Evolutionary conservation across 1,140 invertebrate species (phyloP), one percentile per base, ranked within the genome.

Genomic region (Chironomus striatipennis): DNA sequence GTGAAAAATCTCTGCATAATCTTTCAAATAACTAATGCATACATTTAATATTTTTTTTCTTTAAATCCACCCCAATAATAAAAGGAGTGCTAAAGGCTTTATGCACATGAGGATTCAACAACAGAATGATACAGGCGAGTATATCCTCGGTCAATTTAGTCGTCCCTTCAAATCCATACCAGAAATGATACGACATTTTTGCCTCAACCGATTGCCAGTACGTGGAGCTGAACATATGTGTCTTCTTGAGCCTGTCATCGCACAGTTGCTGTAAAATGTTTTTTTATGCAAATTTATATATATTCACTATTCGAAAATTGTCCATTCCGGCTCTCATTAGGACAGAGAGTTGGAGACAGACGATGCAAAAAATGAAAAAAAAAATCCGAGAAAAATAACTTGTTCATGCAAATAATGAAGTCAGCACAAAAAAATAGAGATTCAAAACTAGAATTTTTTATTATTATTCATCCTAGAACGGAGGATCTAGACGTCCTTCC

Each of bases 141-240:
- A 90, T 80, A 94, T 96, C 47, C 82, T 98, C 76, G 95, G 95
- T 15, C 93, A 96, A 79, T 95, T 95, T 79, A 93, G 93, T 79
- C 93, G 93, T 75, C 93, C 93, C 9, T 98, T 97, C 80, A 86
- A 89, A 18, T 92, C 88, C 21, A 94, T 98, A 78, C 94, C 95
- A 7, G 91, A 95, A 81, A 93, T 98, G 88, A 94, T 98, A 77
- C 88, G 91, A 76, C 93, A 98, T 81, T 98, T 97, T 82, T 93
- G 94, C 74, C 87, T 93, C 70, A 95, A 97, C 82, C 88, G 93
- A 78, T 87, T 98, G 76, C 96, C 96, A 18, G 95, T 98, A 72
- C 88, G 93, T 76, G 96, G 96, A 67, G 95, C 95, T 5, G 95
- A 98, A 82, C 95, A 97, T 81, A 96, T 98, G 91, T 93, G 92